phyloP scores from a whole-genome alignment of 2,113 vertebrate species.

The Dunckerocampus dactyliophorus region DNA sequence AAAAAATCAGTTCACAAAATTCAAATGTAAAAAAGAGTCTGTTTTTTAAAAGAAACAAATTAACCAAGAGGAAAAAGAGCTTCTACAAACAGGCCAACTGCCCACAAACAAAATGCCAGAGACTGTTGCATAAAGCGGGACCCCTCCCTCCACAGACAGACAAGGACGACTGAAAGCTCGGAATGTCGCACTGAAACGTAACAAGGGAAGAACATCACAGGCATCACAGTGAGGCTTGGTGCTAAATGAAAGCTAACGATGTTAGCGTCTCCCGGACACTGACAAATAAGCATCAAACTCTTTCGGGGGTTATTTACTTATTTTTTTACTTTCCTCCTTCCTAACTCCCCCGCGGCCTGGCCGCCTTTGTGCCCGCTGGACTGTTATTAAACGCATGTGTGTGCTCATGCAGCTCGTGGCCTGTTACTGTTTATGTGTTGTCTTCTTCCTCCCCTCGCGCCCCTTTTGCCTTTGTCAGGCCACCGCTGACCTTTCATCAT shows the following conservation, averaged over 20 bases:
- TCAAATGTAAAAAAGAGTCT: too few species aligned
- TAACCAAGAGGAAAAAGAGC: too few species aligned
- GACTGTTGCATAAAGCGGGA: too few species aligned
- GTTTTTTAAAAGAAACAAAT: too few species aligned
- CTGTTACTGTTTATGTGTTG: neutral
- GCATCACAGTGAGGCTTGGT: constrained; percentile 3
- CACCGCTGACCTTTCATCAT: constrained; percentile 57
- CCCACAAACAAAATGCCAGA: too few species aligned
- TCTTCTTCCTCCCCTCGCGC: constrained; percentile 36
- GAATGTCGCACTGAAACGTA: too few species aligned
- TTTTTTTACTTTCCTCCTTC: constrained; percentile 3
- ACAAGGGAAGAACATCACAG: neutral
- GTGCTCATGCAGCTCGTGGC: constrained; percentile 38
- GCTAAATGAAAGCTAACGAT: too few species aligned
- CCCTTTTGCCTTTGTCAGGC: constrained; percentile 42
- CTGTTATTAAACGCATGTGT: constrained; percentile 52
- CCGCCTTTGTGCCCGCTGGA: constrained; percentile 44
- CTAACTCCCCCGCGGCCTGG: constrained; percentile 1
- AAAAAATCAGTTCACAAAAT: too few species aligned
- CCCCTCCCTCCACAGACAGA: too few species aligned
- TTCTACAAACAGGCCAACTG: too few species aligned
- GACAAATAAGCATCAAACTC: constrained; percentile 16
- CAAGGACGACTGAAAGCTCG: too few species aligned
- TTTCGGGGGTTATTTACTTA: constrained; percentile 12
- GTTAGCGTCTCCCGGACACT: neutral